Conservation (phyloP, 2,797 vertebrate genomes). For the Sciaenops ocellatus region DNA sequence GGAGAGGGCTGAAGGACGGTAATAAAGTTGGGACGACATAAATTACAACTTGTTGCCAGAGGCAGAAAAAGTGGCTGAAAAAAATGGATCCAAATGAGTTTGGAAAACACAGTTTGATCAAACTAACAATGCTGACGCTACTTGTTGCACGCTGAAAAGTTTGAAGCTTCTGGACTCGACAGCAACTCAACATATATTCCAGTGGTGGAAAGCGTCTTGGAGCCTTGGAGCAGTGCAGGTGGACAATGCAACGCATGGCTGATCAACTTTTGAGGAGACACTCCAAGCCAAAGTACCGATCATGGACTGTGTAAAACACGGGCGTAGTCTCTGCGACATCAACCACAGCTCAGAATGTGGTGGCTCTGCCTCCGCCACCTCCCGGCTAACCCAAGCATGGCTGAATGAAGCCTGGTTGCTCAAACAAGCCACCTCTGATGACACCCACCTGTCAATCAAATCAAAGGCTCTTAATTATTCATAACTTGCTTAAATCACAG, state of each 20-base stretch:
- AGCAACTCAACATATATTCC: neutral
- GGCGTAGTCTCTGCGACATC: no score
- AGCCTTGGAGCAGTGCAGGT: neutral
- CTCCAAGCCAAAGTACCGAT: no score
- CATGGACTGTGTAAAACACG: no score
- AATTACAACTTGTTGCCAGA: constrained; percentile 41
- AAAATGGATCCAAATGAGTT: constrained; percentile 21
- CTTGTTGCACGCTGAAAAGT: neutral
- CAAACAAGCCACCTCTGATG: no score
- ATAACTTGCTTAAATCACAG: no score
- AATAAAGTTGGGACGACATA: constrained; percentile 20
- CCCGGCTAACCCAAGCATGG: no score
- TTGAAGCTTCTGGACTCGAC: neutral
- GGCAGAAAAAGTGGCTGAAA: constrained; percentile 29
- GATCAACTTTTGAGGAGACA: no score
- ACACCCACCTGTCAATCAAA: no score
- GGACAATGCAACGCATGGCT: neutral
- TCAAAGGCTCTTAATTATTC: no score
- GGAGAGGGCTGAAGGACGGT: constrained; percentile 37
- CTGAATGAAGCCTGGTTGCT: no score
- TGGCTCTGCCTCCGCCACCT: no score
- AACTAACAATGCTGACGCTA: neutral
- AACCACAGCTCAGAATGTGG: no score
- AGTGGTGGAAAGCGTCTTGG: neutral
- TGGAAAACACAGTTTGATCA: constrained; percentile 3